phyloP scores from a whole-genome alignment of 1,140 invertebrate genomes.

The Lordiphosa mommai region DNA sequence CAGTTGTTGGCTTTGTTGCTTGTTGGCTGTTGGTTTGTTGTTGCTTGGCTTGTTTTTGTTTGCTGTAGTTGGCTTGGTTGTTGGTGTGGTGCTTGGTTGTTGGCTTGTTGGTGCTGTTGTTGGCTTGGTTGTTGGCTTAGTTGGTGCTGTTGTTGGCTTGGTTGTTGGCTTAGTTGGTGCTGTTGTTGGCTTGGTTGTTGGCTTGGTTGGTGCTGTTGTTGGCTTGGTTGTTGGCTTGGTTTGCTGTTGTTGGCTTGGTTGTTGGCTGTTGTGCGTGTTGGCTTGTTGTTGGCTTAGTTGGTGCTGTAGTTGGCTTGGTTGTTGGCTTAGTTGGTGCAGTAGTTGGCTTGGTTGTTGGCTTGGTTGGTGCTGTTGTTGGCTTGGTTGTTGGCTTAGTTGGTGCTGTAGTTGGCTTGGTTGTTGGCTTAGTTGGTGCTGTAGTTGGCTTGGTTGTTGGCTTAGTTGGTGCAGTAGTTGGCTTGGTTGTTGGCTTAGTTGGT shows the following conservation, averaged over 20 bases:
- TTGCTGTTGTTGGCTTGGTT: neutral
- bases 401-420: slow-evolving; percentile 1
- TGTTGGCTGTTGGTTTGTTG: too few species aligned
- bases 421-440: neutral
- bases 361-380: slow-evolving; percentile 3
- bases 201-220: neutral
- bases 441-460: slow-evolving; percentile 5
- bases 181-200: too few species aligned
- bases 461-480: slow-evolving; percentile 6
- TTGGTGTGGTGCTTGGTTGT: neutral
- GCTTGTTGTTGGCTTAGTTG: too few species aligned
- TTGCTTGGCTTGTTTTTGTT: neutral
- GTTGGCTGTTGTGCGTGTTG: too few species aligned
- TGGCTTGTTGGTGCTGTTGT: neutral
- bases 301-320: slow-evolving; percentile 1
- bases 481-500: neutral
- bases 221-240: neutral
- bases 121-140: neutral
- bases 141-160: neutral
- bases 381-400: too few species aligned
- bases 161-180: neutral
- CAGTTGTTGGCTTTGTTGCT: too few species aligned
- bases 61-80: neutral
- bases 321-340: too few species aligned
- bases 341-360: neutral